These are phyloP conservation scores for Caenorhabditis inopinata DNA, from an alignment of 1,140 invertebrate genomes.

Conservation along the genomic window DNA sequence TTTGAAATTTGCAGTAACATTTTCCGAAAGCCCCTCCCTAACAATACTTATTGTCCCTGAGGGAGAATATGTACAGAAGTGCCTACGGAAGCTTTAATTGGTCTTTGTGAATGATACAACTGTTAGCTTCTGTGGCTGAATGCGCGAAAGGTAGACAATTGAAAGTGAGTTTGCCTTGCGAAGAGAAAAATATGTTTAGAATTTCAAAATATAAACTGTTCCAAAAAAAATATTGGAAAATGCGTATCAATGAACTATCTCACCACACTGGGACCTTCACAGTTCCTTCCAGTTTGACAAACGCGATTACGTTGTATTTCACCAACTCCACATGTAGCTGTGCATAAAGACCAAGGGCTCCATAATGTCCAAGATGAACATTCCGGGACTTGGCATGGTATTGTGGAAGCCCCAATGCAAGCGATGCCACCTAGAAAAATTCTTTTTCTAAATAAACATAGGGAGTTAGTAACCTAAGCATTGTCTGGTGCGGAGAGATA, in stretches of 20 bases:
- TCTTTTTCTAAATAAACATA: no score
- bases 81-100: neutral
- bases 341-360: slow-evolving; percentile 41
- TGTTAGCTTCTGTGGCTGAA: neutral
- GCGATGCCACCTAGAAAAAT: neutral
- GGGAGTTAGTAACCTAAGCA: slow-evolving; percentile 51
- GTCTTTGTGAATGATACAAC: slow-evolving; percentile 14
- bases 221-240: no score
- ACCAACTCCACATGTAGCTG: slow-evolving; percentile 42
- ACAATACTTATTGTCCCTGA: neutral
- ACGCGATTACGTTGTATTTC: slow-evolving; percentile 36
- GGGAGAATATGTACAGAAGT: slow-evolving; percentile 16
- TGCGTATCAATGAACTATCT: no score
- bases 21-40: neutral
- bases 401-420: slow-evolving; percentile 22
- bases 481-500: slow-evolving; percentile 69
- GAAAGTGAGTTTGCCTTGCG: neutral
- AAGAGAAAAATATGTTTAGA: no score
- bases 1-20: neutral
- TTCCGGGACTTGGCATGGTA: slow-evolving; percentile 10
- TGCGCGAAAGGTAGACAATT: slow-evolving; percentile 12
- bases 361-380: slow-evolving; percentile 42
- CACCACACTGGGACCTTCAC: slow-evolving; percentile 46
- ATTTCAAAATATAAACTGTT: slow-evolving; percentile 4
- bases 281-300: slow-evolving; percentile 32